A percentile compares a stretch with the other conserved stretches of the same genome.
Conservation (phyloP, 2,797 vertebrate genomes). For the Leptatherina wallacei region DNA sequence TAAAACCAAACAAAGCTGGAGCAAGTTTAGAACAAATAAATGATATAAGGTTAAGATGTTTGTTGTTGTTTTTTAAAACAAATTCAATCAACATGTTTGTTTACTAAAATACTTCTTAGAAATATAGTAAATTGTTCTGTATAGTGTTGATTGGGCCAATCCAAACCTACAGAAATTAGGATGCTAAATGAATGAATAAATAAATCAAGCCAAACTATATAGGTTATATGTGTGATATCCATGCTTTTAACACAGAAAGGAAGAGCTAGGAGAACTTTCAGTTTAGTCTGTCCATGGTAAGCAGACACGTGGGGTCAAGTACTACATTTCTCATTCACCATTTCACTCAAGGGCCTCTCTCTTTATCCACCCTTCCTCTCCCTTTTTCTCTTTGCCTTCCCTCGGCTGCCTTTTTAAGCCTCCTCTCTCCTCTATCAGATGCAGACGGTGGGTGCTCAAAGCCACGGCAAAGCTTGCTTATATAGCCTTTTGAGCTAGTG, state of each 20-base stretch:
- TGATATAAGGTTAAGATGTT: neutral
- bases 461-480: slow-evolving; percentile 14
- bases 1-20: neutral
- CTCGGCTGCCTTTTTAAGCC: slow-evolving; percentile 44
- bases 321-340: slow-evolving; percentile 50
- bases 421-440: slow-evolving; percentile 62
- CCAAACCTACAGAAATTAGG: neutral
- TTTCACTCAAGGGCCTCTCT: slow-evolving; percentile 53
- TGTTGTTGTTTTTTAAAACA: too few relatives aligned
- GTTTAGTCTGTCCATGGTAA: slow-evolving; percentile 42
- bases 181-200: neutral
- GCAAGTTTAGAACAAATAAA: neutral
- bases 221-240: neutral
- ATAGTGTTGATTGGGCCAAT: too few relatives aligned
- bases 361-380: slow-evolving; percentile 13
- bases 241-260: neutral
- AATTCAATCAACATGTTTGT: neutral
- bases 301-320: slow-evolving; percentile 70
- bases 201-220: neutral
- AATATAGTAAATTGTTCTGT: neutral
- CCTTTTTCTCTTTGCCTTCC: slow-evolving; percentile 27
- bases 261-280: slow-evolving; percentile 7
- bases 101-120: neutral
- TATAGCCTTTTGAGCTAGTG: slow-evolving; percentile 21
- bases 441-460: slow-evolving; percentile 53